Percentiles rank a stretch among this genome's conserved stretches.
Conservation (phyloP, 2,113 vertebrate species). For the Cathartes aura region DNA sequence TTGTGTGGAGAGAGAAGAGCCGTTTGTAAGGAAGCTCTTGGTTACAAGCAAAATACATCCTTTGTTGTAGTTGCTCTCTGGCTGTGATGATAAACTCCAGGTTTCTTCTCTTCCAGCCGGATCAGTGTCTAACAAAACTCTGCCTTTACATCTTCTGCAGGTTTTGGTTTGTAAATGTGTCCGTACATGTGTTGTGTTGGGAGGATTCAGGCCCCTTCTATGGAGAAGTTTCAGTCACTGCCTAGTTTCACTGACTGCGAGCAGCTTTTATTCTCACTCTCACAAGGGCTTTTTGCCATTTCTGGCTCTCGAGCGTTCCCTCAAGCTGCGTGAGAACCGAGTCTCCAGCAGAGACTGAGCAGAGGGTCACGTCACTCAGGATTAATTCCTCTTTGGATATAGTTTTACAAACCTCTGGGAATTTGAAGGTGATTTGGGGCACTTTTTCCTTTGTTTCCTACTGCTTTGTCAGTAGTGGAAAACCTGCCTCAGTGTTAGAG, state of each 20-base stretch:
- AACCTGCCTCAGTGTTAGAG: neutral
- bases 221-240: neutral
- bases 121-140: neutral
- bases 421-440: neutral
- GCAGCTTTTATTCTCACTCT: neutral
- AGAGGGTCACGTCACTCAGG: constrained; percentile 7
- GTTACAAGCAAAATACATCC: neutral
- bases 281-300: constrained; percentile 10
- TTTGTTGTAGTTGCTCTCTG: neutral
- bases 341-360: neutral
- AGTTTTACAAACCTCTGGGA: neutral
- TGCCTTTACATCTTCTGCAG: neutral
- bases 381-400: neutral
- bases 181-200: neutral
- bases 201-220: neutral
- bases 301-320: neutral
- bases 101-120: neutral
- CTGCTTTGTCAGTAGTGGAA: neutral
- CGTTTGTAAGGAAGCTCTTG: neutral
- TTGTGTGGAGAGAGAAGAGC: neutral
- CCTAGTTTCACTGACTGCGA: neutral
- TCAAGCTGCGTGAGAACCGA: neutral
- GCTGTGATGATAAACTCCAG: neutral
- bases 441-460: neutral
- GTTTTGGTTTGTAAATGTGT: neutral